Conservation (phyloP, 2,113 vertebrate genomes). For the Anser cygnoides region DNA sequence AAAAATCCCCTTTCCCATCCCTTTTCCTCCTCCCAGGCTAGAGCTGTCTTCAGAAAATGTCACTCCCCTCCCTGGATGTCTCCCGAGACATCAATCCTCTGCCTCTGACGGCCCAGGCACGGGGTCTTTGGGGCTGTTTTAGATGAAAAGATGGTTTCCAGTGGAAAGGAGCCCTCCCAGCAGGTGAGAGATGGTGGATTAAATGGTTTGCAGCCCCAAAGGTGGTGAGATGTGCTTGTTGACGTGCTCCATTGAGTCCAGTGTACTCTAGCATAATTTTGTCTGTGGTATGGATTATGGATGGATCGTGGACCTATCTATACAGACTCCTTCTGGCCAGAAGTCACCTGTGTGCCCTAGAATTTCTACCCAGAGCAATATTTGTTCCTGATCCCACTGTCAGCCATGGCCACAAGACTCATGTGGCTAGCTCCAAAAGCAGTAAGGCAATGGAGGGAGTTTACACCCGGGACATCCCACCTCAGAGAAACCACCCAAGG, state of each 20-base stretch:
- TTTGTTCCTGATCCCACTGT: background rate
- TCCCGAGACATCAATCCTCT: background rate
- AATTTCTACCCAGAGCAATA: background rate
- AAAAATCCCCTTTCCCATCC: background rate
- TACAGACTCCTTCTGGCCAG: background rate
- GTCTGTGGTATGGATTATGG: background rate
- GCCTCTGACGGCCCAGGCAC: background rate
- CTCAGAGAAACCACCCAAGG: background rate
- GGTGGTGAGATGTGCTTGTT: background rate
- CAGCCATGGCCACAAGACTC: background rate
- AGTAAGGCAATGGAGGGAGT: background rate
- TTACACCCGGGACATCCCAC: no score
- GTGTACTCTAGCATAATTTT: background rate
- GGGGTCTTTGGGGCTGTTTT: background rate
- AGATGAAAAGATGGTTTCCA: background rate
- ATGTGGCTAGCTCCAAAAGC: accelerated
- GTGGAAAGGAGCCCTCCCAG: background rate
- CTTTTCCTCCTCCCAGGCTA: background rate
- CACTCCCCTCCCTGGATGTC: background rate
- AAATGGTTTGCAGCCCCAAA: background rate
- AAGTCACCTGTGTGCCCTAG: background rate
- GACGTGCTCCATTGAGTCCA: background rate
- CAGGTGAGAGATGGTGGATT: background rate
- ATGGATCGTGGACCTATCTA: background rate
- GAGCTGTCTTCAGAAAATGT: background rate